Evolutionary conservation across 2,888 invertebrate genomes (phyloP), one percentile per base, ranked within the genome.

Genomic region (Sinotaia quadrata): DNA sequence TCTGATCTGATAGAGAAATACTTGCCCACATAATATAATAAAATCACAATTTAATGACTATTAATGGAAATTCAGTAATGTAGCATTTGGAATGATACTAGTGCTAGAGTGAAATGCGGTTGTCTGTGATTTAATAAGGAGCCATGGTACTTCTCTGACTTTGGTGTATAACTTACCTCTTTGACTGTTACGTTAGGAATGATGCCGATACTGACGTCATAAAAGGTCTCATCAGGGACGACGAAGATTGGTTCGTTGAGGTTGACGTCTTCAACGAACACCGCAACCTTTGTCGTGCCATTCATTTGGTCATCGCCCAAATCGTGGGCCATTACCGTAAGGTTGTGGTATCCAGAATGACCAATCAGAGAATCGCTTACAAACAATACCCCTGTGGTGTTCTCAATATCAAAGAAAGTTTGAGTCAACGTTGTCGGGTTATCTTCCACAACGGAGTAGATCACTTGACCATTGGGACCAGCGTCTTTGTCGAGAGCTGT

Each of bases 191-290:
- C 51, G n/a, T 59, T 57, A n/a, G 74, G 74, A 18, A 74, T 12
- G 15, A 27, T 21, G n/a, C 44, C 58, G 4, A 60, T n/a, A 2
- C 52, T 52, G 2, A 29, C 41, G 24, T 68, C 67, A 51, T 61
- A 61, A 7, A 29, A 34, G 18, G 15, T 49, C 47, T 68, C 24
- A 29, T 71, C 41, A 29, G 74, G 74, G 2, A 41, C 60, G 1
- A 75, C 69, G 70, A 83, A 83, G 18, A 71, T 69, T 0, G 97
- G 97, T 0, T 92, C 91, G 84, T 97, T 96, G 85, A 97, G 96
- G 87, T 97, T 97, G 0, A 97, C 95, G 87, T 97, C 97, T 27
- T 93, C 91, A 71, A 97, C 94, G 0, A 93, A 92, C n/a, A 97
- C 93, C 29, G 65, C 58, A 18, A 84, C 74, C 4, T 44, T 27